A percentile compares a stretch with the other conserved stretches of the same genome.
These are phyloP conservation scores for Halocynthia roretzi DNA, from an alignment of 23 tunicate genomes.

Conservation along the genomic window DNA sequence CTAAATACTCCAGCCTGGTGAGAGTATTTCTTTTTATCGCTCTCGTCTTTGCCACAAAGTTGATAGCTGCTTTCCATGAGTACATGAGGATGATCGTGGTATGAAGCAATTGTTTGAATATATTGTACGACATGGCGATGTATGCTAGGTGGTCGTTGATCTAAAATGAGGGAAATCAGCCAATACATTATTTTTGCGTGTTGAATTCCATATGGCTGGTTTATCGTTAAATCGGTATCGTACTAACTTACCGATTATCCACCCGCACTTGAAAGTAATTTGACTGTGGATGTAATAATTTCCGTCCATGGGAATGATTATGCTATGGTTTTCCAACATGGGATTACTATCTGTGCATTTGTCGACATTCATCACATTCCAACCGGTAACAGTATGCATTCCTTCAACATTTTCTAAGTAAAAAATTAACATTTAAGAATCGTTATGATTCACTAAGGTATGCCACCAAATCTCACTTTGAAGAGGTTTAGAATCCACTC, in stretches of 20 bases:
- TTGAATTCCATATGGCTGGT: neutral
- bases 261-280: neutral
- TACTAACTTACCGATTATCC: neutral
- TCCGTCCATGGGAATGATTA: neutral
- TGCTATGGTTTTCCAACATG: neutral
- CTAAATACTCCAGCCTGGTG: neutral
- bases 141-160: neutral
- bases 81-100: neutral
- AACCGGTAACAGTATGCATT: conserved; percentile 7
- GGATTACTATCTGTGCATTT: neutral
- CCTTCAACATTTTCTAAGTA: neutral
- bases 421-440: too few species aligned
- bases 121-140: conserved; percentile 5
- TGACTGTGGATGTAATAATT: conserved; percentile 3
- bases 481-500: too few species aligned
- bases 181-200: neutral
- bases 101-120: neutral
- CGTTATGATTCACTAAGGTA: too few species aligned
- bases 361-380: neutral
- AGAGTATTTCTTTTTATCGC: neutral
- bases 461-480: too few species aligned
- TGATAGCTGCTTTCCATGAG: conserved; percentile 3
- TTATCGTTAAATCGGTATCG: neutral
- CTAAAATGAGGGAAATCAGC: neutral
- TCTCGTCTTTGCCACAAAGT: neutral